A percentile compares a stretch with the other conserved stretches of the same genome.
These are phyloP conservation scores for Pterostichus madidus DNA, from an alignment of 2,888 invertebrate genomes.

Conservation along the genomic window DNA sequence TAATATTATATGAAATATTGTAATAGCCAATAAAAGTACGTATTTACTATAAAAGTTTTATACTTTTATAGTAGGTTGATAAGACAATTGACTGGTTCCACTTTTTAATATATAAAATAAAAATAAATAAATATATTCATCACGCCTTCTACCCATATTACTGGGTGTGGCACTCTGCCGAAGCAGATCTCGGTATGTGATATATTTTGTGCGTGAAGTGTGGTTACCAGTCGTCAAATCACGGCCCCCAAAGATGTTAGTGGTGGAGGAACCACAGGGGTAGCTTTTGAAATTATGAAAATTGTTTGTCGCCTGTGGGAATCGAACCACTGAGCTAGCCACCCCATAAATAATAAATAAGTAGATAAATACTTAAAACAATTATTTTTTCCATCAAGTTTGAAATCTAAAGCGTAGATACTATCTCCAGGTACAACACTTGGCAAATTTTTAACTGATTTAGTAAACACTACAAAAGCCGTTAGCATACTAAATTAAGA, in stretches of 20 bases:
- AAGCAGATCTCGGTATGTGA: too few relatives aligned
- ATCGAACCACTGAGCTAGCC: too few relatives aligned
- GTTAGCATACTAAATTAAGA: constrained; percentile 55
- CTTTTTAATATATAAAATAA: too few relatives aligned
- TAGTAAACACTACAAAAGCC: constrained; percentile 53
- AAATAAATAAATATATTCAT: too few relatives aligned
- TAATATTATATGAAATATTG: constrained; percentile 1
- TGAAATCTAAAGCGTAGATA: constrained; percentile 1
- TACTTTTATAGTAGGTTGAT: background rate
- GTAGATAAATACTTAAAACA: constrained; percentile 4
- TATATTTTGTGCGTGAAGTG: too few relatives aligned
- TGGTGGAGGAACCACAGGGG: too few relatives aligned
- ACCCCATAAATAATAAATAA: background rate
- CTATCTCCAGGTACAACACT: background rate
- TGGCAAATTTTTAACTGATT: constrained; percentile 32
- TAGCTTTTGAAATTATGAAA: too few relatives aligned
- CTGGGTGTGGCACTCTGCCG: too few relatives aligned
- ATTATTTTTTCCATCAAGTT: background rate
- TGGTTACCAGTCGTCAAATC: too few relatives aligned
- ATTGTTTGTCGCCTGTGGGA: too few relatives aligned
- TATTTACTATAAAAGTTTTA: background rate
- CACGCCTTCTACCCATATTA: too few relatives aligned
- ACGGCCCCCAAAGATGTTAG: too few relatives aligned
- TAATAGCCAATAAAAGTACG: background rate
- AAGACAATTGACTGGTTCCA: background rate